Base-by-base conservation (phyloP, 2,888 invertebrate genomes). In the Tolmerus cingulatus region DNA sequence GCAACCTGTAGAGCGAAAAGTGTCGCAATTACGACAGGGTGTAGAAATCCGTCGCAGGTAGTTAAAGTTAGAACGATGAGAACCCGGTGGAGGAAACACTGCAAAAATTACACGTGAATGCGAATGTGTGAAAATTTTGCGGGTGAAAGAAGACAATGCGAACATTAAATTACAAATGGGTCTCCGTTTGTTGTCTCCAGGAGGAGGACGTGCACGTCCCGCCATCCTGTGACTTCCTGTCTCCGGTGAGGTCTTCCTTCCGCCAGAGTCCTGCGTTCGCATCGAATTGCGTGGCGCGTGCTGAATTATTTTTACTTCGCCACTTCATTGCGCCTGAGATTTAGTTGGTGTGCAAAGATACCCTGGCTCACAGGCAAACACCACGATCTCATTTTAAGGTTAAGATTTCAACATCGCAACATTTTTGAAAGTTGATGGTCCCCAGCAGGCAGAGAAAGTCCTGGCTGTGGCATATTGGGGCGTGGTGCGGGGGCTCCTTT, bases 311-410 rank as follows among this genome's bases (percentile, higher is more conserved):
- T 66, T 84, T 84, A 84, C 82, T 57, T 84, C 16, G 9, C 82
- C 82, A 84, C 82, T 84, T 84, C 82, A 84, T 84, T 84, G 66
- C 82, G n/a, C 19, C 82, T 34, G 82, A 40, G 82, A 84, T 84
- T 84, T 84, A 66, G 66, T 66, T 34, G 82, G 82, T 40, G 82
- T 40, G 82, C 55, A 84, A 84, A 84, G 8, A 46, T 57, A 37
- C 40, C 14, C 12, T 23, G 23, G 55, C 23, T 30, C 57, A 9
- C 12, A 16, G 82, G 19, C 43, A 84, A 66, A 40, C 66, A 84
- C 37, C 19, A 66, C 5, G 37, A 66, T 1, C 40, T 37, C 34
- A n/a, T 55, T 40, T 8, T 30, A 12, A 9, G 66, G 66, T 27
- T n/a, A n/a, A 27, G 66, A 30, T 55, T 57, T 66, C 37, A 34